Evolutionary conservation across 1,140 invertebrate genomes (phyloP), one percentile per base, ranked within the genome.

Genomic region (Leptinotarsa undecemlineata): DNA sequence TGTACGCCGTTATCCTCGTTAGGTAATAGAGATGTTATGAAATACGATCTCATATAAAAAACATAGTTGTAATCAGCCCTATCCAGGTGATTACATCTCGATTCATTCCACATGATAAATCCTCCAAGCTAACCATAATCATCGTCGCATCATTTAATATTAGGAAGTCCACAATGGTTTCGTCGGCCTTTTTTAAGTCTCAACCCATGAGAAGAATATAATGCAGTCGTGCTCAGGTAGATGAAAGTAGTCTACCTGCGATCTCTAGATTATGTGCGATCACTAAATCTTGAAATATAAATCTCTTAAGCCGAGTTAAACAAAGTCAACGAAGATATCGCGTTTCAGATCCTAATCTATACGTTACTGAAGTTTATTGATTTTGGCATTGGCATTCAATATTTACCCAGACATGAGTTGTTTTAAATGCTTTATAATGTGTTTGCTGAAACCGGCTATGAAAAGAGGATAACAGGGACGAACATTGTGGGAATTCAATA

Each of bases 301-400:
- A 76, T 76, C 74, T 76, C 70, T 61, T 76, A 64, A 66, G 62
- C 64, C 70, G 67, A 68, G 42, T 51, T 68, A 48, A 69, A 76
- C 74, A 76, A 71, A 74, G 74, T 76, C 74, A 76, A 76, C 70
- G 71, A 70, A 63, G 23, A 64, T 76, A 76, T 76, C 75, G 72
- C 48, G 60, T 76, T 76, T 67, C 75, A 76, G 75, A 76, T 76
- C 70, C 67, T 61, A 71, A 76, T 76, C 75, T 76, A 42, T 42
- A 73, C 68, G 71, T 73, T 71, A 73, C 69, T 76, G 71, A 76
- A 73, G 75, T 76, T 76, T 76, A 76, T 76, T 76, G 75, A 76
- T 76, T 76, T 51, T 70, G 75, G 72, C 75, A 76, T 76, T 63
- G 75, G 71, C 57, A 73, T 76, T 76, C 67, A 73, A 76, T 76